Evolutionary conservation across 1,140 invertebrate genomes (phyloP), one percentile per base, ranked within the genome.

Genomic region (Calephelis nemesis): DNA sequence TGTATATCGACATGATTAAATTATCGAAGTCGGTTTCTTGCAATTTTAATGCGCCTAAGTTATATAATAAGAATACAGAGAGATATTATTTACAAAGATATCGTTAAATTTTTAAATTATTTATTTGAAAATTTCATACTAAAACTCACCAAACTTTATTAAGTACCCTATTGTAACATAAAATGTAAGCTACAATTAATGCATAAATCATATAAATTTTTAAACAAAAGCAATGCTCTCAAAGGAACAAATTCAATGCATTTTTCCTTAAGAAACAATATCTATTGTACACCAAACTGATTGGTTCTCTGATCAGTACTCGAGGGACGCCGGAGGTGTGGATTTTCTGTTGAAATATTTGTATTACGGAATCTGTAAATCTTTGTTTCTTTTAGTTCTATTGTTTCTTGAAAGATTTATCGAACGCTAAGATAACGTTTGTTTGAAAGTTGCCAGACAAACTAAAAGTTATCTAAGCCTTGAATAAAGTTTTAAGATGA

Each of bases 301-400:
- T 67, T 67, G 65, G 52, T 67, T 67, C 65, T 47, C 49, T 67
- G 65, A 67, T 67, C 65, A 60, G 65, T 58, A 19, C 65, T 54
- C 50, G 7, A 15, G 65, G 65, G 65, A 67, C 50, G 50, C 11
- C 30, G 13, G 39, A 54, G 65, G 40, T 64, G 63, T 64, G 47
- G 47, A 64, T 48, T 64, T 64, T 48, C 47, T 47, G 40, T 52
- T 54, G 65, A 54, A 67, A 67, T 67, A 67, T 67, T 67, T 58
- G 65, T 45, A 50, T 47, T 47, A 67, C 50, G 47, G 47, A 67
- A 58, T 67, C 30, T 60, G 15, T 54, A 58, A 58, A 67, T 58
- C 50, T 54, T 67, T 67, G 58, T 60, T 60, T 30, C 50, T 67
- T 52, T 66, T 66, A 45, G 52, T 58, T 67, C 65, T 67, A 58